Evolutionary conservation across 2,888 invertebrate species (phyloP).

Genomic region (Neoitamus cyanurus): DNA sequence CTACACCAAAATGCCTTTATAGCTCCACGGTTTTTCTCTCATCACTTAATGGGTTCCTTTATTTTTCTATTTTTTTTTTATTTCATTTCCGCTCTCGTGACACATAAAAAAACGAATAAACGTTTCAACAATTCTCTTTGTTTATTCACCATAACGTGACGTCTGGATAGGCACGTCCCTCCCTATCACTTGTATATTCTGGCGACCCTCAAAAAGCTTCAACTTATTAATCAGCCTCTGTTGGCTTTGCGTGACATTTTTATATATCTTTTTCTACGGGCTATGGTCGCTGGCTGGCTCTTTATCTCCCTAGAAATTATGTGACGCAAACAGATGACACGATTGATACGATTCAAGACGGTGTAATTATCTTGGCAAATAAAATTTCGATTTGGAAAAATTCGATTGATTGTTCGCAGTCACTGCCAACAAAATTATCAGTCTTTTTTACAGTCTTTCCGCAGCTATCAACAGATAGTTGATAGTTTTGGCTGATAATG

Average conservation of each 20-base stretch:
- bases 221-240: neutral
- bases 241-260: neutral
- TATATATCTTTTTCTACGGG: neutral
- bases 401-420: neutral
- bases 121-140: neutral
- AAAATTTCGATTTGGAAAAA: neutral
- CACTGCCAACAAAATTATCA: neutral
- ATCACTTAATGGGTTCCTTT: neutral
- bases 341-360: neutral
- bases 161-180: neutral
- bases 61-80: neutral
- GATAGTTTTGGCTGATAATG: neutral
- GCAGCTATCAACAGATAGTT: neutral
- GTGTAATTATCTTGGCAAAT: neutral
- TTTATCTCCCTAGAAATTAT: neutral
- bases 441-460: neutral
- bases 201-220: neutral
- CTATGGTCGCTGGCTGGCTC: neutral
- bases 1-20: neutral
- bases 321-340: neutral
- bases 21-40: neutral
- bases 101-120: neutral
- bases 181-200: neutral
- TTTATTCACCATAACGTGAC: neutral
- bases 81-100: neutral